A percentile compares a stretch with the other conserved stretches of the same genome.
phyloP scores from a whole-genome alignment of 1,140 invertebrate genomes.

The Metopolophium dirhodum region DNA sequence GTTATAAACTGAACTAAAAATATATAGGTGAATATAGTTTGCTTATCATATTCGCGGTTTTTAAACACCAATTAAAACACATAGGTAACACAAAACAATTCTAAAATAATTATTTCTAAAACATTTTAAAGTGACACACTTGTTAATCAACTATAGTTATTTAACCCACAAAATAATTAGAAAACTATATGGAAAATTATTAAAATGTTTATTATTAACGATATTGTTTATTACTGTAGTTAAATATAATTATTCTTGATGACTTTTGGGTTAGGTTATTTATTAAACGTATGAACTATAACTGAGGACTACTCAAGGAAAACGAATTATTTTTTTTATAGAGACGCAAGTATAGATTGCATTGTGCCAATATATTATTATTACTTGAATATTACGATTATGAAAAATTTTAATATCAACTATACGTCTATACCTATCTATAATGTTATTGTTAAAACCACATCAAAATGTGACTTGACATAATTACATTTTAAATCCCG shows the following conservation, averaged over 20 bases:
- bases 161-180: not conserved
- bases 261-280: not conserved
- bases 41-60: not conserved
- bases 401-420: not conserved
- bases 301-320: fast-evolving
- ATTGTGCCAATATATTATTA: not conserved
- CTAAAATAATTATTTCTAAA: too few species aligned
- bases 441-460: not conserved
- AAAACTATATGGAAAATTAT: not conserved
- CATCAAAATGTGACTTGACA: not conserved
- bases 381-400: not conserved
- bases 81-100: not conserved
- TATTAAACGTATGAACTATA: not conserved
- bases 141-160: not conserved
- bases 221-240: not conserved
- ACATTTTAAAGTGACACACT: not conserved
- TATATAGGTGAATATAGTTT: not conserved
- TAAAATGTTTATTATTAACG: not conserved
- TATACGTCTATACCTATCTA: not conserved
- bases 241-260: not conserved
- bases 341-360: not conserved
- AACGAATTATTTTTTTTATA: not conserved
- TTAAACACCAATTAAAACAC: not conserved
- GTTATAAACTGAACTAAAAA: not conserved
- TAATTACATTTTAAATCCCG: not conserved